Percentiles rank a stretch among this genome's conserved stretches.
These are phyloP conservation scores for Amblyraja radiata DNA, from an alignment of 2,797 vertebrate species.

Conservation along the genomic window DNA sequence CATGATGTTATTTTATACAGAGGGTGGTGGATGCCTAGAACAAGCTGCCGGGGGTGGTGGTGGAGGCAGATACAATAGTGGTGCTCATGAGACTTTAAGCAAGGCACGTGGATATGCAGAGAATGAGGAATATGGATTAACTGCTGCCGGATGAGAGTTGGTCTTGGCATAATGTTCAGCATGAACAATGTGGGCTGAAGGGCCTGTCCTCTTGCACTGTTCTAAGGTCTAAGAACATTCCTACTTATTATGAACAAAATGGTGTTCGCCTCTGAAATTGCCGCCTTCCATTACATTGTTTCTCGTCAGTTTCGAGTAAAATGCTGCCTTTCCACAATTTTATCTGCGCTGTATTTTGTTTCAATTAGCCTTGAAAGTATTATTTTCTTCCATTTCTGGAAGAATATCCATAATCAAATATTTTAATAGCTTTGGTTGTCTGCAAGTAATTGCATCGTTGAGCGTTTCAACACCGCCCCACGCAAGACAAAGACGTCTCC, in stretches of 20 bases:
- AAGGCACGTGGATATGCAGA: neutral
- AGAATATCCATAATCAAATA: constrained; percentile 19
- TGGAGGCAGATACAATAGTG: neutral
- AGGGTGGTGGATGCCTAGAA: neutral
- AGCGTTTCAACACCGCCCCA: constrained; percentile 1
- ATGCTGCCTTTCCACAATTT: neutral
- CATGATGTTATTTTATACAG: too few species aligned
- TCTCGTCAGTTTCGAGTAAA: neutral
- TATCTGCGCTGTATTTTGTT: neutral
- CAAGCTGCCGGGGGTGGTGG: neutral
- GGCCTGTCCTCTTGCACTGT: too few species aligned
- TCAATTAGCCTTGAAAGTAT: constrained; percentile 23
- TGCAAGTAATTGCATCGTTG: constrained; percentile 26
- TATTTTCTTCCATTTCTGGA: constrained; percentile 10
- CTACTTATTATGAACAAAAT: neutral
- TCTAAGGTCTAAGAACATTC: neutral
- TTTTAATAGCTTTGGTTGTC: neutral
- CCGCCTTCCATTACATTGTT: neutral
- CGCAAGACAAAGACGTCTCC: constrained; percentile 25
- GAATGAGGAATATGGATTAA: too few species aligned
- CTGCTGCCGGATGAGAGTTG: too few species aligned
- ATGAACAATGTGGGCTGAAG: too few species aligned
- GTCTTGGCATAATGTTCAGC: too few species aligned
- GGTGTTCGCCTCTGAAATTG: neutral
- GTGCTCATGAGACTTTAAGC: neutral